Conservation (phyloP, 2,888 invertebrate genomes). For the Eulithis prunata region DNA sequence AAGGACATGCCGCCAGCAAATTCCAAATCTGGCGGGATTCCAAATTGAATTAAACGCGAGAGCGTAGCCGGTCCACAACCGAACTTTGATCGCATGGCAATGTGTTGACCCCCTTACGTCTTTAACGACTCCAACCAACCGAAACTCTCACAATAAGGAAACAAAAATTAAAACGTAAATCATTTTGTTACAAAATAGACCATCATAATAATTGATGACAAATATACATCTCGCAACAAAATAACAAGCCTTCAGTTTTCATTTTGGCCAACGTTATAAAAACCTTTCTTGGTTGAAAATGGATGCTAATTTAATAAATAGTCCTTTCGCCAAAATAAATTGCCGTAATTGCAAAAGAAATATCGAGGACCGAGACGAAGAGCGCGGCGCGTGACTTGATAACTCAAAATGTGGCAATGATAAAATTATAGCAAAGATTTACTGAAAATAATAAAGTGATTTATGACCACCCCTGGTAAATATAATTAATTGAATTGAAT, state of each 20-base stretch:
- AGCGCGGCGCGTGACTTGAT: conserved; percentile 52
- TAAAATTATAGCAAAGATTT: conserved; percentile 32
- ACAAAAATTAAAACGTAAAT: not conserved
- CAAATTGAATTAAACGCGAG: conserved; percentile 80
- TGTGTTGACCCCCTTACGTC: conserved; percentile 54
- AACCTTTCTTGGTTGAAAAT: conserved; percentile 51
- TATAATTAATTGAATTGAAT: not conserved
- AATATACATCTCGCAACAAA: conserved; percentile 32
- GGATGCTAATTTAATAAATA: conserved; percentile 62
- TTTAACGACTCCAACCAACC: conserved; percentile 42
- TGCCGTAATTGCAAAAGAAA: conserved; percentile 56
- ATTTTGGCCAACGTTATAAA: conserved; percentile 46
- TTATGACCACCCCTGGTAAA: not conserved
- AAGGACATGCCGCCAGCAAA: conserved; percentile 73
- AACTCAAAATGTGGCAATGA: conserved; percentile 47
- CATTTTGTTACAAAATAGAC: not conserved
- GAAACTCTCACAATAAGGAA: conserved; percentile 22
- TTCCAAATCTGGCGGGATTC: conserved; percentile 75
- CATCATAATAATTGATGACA: conserved; percentile 13
- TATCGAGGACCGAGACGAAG: conserved; percentile 50
- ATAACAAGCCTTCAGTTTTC: conserved; percentile 46
- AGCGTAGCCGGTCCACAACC: conserved; percentile 60
- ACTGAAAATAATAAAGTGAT: conserved; percentile 14
- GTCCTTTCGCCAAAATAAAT: conserved; percentile 56
- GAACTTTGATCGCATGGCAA: conserved; percentile 69